Conservation (phyloP, 2,113 vertebrate genomes). For the Cyphomyrus plagiostoma region DNA sequence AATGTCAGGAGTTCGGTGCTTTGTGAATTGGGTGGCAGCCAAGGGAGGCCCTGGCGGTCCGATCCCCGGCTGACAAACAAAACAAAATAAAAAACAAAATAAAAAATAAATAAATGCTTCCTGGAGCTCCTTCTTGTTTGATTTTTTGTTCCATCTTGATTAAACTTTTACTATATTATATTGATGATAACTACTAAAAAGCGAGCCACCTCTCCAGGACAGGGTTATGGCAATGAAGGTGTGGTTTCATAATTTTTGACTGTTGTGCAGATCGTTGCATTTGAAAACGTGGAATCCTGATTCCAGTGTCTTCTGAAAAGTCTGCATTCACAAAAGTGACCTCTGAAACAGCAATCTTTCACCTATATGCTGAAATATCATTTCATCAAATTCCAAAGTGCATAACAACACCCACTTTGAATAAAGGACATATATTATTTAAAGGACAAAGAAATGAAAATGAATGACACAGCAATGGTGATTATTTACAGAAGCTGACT, state of each 20-base stretch:
- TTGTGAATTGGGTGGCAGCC: too few species aligned
- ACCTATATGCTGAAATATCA: neutral
- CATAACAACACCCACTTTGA: neutral
- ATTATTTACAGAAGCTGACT: neutral
- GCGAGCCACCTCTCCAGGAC: neutral
- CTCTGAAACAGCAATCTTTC: neutral
- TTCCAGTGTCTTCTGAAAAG: neutral
- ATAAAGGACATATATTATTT: neutral
- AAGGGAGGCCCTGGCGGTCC: too few species aligned
- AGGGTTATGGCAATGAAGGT: neutral
- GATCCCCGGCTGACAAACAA: too few species aligned
- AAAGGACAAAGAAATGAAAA: slow-evolving; percentile 3
- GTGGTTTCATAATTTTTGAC: neutral
- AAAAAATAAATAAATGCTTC: neutral
- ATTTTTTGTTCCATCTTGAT: neutral
- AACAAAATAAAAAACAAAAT: too few species aligned
- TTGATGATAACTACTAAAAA: neutral
- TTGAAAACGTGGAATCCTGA: neutral
- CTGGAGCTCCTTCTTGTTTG: neutral
- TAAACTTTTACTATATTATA: neutral
- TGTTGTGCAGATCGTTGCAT: neutral
- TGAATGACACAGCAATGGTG: neutral
- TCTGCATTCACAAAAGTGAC: neutral
- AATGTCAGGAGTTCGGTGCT: too few species aligned
- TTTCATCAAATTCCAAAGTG: neutral